Base-by-base conservation (phyloP, 2,797 vertebrate species). In the Manis pentadactyla region DNA sequence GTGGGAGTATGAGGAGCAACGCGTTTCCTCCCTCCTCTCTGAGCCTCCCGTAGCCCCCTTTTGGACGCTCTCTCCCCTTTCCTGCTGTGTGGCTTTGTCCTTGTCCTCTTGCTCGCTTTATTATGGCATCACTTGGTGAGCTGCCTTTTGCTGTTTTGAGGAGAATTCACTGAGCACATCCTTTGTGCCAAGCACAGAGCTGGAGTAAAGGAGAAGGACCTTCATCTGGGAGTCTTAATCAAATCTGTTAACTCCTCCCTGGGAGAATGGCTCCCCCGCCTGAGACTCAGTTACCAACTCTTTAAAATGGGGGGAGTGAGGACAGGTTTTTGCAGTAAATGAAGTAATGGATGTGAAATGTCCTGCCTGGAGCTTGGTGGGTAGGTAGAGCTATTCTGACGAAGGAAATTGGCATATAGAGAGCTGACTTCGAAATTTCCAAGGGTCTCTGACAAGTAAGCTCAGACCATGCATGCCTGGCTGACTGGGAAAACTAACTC, bases 141-240 rank as follows among this genome's bases (percentile, higher is more conserved):
- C 61, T 5, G 0, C 21, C n/a, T 46, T 37, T 11, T 8, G n/a
- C 55, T 51, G 31, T 29, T 39, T 9, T 0, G 46, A 21, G 15
- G 46, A 17, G 11, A 25, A 2, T 34, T 25, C 13, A 8, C 64
- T 46, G 29, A 73, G 79, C 21, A 1, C 13, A 19, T 27, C 12
- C 34, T n/a, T 11, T 49, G 2, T 31, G 39, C 31, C 34, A 25
- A 78, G 31, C 74, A 4, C 10, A 39, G 75, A 34, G 23, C 42
- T 69, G 15, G 6, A 2, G 4, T 9, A 2, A 12, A 34, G 73
- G 18, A n/a, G 18, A 23, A 27, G 21, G 34, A 23, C 68, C 27
- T 14, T 0, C 7, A 1, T n/a, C n/a, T 25, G 25, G 34, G 55
- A 15, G 57, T 39, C 29, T 29, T 29, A 7, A 83, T 37, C 85